A percentile compares a stretch with the other conserved stretches of the same genome.
phyloP scores from a whole-genome alignment of 2,113 vertebrate species.

The Arothron firmamentum region DNA sequence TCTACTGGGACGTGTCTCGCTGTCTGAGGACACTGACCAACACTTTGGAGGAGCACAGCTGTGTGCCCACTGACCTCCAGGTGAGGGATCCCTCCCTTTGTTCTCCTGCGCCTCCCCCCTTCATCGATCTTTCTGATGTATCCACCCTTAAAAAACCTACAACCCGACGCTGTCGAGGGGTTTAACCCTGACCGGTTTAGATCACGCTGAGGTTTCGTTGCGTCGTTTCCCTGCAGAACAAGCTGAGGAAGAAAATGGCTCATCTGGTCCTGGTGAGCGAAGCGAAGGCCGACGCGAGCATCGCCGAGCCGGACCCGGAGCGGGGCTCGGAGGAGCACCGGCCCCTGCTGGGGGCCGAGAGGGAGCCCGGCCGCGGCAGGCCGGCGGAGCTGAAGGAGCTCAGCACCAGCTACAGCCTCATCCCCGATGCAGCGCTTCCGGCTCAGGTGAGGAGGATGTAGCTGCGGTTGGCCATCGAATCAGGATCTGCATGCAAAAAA shows the following conservation, averaged over 20 bases:
- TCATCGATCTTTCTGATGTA: conserved; percentile 25
- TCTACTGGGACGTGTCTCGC: conserved; percentile 72
- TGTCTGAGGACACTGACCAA: conserved; percentile 69
- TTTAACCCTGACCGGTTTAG: not conserved
- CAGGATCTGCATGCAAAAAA: too few species aligned
- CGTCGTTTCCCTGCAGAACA: conserved; percentile 53
- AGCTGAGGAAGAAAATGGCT: conserved; percentile 70
- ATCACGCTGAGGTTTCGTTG: too few species aligned
- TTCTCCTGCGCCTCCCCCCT: conserved; percentile 2
- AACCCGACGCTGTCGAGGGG: not conserved
- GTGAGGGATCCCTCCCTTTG: conserved; percentile 51
- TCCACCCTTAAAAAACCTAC: conserved; percentile 1
- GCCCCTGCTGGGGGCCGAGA: conserved; percentile 57
- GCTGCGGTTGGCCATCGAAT: too few species aligned
- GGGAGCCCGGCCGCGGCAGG: conserved; percentile 3
- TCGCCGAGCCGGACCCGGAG: conserved; percentile 3
- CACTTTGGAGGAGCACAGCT: conserved; percentile 62
- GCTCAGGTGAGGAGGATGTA: conserved; percentile 67
- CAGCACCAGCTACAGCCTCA: conserved; percentile 63
- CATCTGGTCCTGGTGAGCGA: conserved; percentile 66
- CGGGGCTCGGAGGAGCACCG: conserved; percentile 59
- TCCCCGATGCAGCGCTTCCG: conserved; percentile 61
- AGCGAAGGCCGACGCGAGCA: conserved; percentile 25
- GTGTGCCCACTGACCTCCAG: conserved; percentile 50
- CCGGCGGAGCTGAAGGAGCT: conserved; percentile 38